A percentile compares a stretch with the other conserved stretches of the same genome.
Conservation (phyloP, 2,113 vertebrate genomes). For the Anoplopoma fimbria region DNA sequence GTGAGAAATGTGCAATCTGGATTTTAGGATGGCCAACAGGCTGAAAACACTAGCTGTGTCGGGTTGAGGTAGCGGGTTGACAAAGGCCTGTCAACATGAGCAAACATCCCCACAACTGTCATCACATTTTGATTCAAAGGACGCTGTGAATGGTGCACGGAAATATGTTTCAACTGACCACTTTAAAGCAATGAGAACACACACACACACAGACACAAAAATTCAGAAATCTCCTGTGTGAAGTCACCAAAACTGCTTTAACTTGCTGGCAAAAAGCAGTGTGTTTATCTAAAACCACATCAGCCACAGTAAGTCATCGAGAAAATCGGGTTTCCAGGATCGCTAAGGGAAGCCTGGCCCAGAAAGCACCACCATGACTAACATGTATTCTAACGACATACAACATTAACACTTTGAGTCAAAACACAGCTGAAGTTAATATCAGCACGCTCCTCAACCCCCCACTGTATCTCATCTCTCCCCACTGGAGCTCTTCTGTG, state of each 20-base stretch:
- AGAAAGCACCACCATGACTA: background rate
- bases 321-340: background rate
- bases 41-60: background rate
- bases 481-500: background rate
- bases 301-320: background rate
- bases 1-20: background rate
- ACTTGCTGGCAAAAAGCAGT: background rate
- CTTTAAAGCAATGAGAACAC: background rate
- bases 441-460: background rate
- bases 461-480: constrained; percentile 12
- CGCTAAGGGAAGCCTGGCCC: background rate
- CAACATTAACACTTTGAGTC: constrained; percentile 28
- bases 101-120: background rate
- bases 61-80: background rate
- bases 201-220: background rate
- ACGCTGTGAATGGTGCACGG: background rate
- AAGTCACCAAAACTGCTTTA: background rate
- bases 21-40: background rate
- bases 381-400: constrained; percentile 8
- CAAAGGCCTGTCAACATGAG: background rate
- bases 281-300: background rate
- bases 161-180: background rate
- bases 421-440: constrained; percentile 32
- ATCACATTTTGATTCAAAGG: background rate
- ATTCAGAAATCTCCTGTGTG: background rate